Conservation (phyloP, 2,888 invertebrate species). For the Dasypogon diadema region DNA sequence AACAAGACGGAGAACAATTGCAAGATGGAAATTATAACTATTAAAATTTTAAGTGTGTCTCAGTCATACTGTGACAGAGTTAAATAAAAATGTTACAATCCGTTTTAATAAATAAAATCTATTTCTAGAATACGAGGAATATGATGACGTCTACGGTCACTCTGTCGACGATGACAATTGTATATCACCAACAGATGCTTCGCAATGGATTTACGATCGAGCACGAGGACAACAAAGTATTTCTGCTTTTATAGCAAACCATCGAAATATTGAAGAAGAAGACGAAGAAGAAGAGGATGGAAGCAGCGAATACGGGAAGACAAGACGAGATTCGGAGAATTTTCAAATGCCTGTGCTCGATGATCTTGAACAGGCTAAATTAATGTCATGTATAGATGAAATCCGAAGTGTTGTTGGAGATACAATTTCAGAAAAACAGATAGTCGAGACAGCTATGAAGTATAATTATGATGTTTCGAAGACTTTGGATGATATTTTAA, state of each 20-base stretch:
- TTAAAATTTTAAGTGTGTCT: no score
- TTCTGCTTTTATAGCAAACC: conserved; percentile 77
- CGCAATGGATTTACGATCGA: conserved; percentile 88
- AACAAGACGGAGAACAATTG: no score
- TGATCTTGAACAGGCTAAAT: conserved; percentile 78
- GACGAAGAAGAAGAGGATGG: conserved; percentile 69
- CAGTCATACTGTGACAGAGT: no score
- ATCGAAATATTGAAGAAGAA: conserved; percentile 80
- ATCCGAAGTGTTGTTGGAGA: conserved; percentile 85
- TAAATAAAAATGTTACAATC: no score
- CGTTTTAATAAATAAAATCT: conserved; percentile 30
- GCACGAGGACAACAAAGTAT: conserved; percentile 80
- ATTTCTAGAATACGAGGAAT: conserved; percentile 84
- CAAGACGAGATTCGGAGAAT: conserved; percentile 66
- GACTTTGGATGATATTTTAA: conserved; percentile 80
- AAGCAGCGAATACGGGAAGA: conserved; percentile 69
- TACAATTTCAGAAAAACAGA: conserved; percentile 77
- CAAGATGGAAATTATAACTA: no score
- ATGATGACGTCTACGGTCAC: conserved; percentile 89
- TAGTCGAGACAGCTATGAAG: conserved; percentile 79
- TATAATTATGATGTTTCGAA: conserved; percentile 80
- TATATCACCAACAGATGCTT: conserved; percentile 88
- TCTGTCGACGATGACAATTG: conserved; percentile 94
- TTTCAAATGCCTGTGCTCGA: conserved; percentile 71
- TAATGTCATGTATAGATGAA: conserved; percentile 87